Evolutionary conservation across 2,113 vertebrate species (phyloP).

Genomic region (Pangasianodon hypophthalmus): DNA sequence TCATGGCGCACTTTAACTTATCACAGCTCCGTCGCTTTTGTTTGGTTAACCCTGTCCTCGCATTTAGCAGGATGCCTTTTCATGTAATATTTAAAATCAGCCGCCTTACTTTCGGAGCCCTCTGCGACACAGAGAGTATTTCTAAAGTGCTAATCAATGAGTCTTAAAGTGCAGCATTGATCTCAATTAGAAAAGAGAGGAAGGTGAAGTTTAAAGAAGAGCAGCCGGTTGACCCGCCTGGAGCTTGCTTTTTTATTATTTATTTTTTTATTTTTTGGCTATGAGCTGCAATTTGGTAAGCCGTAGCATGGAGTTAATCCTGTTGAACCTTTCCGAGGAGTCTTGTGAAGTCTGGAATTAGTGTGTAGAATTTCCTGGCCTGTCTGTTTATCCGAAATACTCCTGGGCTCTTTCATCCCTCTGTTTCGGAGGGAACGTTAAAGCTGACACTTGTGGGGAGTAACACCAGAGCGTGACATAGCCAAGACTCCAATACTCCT

Average conservation of each 20-base stretch:
- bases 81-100: constrained; percentile 60
- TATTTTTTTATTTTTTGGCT: background rate
- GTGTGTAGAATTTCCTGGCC: constrained; percentile 33
- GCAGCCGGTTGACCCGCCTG: constrained; percentile 59
- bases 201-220: constrained; percentile 78
- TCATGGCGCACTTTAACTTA: constrained; percentile 68
- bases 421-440: constrained; percentile 22
- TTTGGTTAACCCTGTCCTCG: constrained; percentile 62
- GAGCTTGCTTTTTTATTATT: constrained; percentile 2
- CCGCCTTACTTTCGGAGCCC: constrained; percentile 74
- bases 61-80: constrained; percentile 44
- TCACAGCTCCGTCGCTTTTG: constrained; percentile 52
- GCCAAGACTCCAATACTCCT: constrained; percentile 18
- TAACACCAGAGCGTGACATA: constrained; percentile 32
- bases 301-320: constrained; percentile 36
- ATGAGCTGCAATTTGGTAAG: constrained; percentile 13
- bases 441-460: constrained; percentile 15
- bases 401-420: background rate
- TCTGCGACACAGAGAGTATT: constrained; percentile 81
- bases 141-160: constrained; percentile 91
- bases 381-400: constrained; percentile 27
- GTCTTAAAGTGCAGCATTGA: constrained; percentile 92
- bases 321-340: constrained; percentile 33
- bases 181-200: constrained; percentile 78
- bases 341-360: constrained; percentile 13